A percentile compares a stretch with the other conserved stretches of the same genome.
Evolutionary conservation across 2,888 invertebrate species (phyloP).

Genomic region (Limnephilus lunatus): DNA sequence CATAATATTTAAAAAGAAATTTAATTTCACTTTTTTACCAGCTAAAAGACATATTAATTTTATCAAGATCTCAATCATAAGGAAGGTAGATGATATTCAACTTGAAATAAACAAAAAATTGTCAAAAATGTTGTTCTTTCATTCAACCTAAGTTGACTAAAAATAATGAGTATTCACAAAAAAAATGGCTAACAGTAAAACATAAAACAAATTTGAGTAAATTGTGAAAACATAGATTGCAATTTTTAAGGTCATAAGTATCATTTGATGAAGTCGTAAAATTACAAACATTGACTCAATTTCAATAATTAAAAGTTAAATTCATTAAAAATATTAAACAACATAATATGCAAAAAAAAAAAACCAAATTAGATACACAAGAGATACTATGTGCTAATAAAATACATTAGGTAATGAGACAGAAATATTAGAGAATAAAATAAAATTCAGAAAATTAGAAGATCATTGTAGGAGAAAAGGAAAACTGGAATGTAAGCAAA

Average conservation of each 20-base stretch:
- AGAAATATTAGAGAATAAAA: not conserved
- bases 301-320: not conserved
- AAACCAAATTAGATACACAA: not conserved
- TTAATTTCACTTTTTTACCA: not conserved
- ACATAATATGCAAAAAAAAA: not conserved
- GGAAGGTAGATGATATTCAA: not conserved
- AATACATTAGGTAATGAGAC: not conserved
- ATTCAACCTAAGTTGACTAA: not conserved
- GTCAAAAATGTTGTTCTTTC: not conserved
- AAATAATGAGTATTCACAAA: not conserved
- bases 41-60: not conserved
- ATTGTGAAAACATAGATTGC: not conserved
- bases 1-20: not conserved
- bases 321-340: not conserved
- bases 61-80: not conserved
- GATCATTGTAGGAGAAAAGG: not conserved
- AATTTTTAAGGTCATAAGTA: not conserved
- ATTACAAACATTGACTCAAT: not conserved
- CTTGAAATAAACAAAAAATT: not conserved
- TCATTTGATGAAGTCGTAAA: not conserved
- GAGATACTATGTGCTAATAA: not conserved
- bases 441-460: not conserved
- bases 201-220: not conserved
- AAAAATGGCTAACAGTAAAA: not conserved
- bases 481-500: constrained; percentile 5